Evolutionary conservation across 2,888 invertebrate genomes (phyloP), one percentile per base, ranked within the genome.

Genomic region (Chloromyia formosa): DNA sequence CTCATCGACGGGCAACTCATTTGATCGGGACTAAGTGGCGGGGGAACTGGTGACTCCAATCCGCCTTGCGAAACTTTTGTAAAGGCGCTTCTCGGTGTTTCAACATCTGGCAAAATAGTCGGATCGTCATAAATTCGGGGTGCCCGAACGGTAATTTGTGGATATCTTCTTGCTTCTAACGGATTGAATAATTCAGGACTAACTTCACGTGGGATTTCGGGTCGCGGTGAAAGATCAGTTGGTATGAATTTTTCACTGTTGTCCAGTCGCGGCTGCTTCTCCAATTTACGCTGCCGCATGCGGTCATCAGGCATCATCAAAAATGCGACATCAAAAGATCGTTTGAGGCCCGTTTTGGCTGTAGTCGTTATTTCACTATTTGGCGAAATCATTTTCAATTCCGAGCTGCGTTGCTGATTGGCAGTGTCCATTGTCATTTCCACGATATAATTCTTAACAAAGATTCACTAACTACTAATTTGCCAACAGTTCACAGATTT

Each of bases 311-410:
- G 94, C 84, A 94, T 91, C 88, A 95, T 94, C 27, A 96, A 86
- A 81, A 96, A 96, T 0, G 95, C 95, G 10, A 96, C 95, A 83
- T 96, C 95, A 82, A 96, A 96, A 0, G 94, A 93, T 16, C 96
- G 87, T 81, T 96, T 96, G n/a, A 84, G 78, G 53, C 79, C 87
- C 78, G 84, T 88, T 81, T 85, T 89, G 80, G 87, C 86, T 83
- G 88, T 86, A 49, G 88, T 84, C 0, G 72, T 58, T 75, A 69
- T 75, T 61, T 75, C 75, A 73, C 64, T 58, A 82, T 84, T 86
- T 62, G 83, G 83, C 76, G 86, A 76, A 9, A 83, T 79, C 78
- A 82, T 87, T 80, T 87, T 88, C 7, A 87, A 81, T 79, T 88
- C 87, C 40, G 74, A 27, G n/a, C 87, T 86, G 71, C 81, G 82